Evolutionary conservation across 1,140 invertebrate genomes (phyloP).

Genomic region (Triops longicaudatus): DNA sequence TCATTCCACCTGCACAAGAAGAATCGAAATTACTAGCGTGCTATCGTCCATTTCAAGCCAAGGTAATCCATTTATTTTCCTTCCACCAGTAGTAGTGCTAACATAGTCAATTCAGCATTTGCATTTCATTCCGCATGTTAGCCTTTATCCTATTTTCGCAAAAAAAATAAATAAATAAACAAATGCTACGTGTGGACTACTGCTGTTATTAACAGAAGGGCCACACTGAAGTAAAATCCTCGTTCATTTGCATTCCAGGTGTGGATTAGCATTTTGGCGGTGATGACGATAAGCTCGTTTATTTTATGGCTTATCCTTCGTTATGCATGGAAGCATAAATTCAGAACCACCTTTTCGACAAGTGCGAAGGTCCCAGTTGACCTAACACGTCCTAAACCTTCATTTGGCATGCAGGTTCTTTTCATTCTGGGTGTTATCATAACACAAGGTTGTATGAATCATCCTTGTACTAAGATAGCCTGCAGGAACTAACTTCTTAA

Average conservation of each 20-base stretch:
- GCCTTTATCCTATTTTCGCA: no score
- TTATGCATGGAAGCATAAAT: background rate
- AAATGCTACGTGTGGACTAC: no score
- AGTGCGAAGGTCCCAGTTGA: background rate
- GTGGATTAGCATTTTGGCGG: background rate
- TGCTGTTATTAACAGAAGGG: no score
- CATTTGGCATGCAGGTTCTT: background rate
- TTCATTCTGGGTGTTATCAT: background rate
- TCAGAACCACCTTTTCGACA: background rate
- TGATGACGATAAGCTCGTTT: background rate
- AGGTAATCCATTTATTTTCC: background rate
- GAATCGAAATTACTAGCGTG: slow-evolving; percentile 35
- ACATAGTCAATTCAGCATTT: background rate
- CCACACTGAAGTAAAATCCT: no score
- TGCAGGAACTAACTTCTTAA: no score
- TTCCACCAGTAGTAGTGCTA: background rate
- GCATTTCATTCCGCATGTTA: no score
- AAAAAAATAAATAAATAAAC: no score
- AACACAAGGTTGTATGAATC: slow-evolving; percentile 1
- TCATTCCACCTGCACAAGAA: slow-evolving; percentile 35
- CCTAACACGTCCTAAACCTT: background rate
- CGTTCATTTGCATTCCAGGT: background rate
- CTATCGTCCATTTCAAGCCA: slow-evolving; percentile 34
- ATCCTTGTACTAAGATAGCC: background rate
- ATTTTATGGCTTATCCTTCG: background rate